These are phyloP conservation scores for Pelobates cultripes DNA, from an alignment of 2,797 vertebrate species.

Conservation along the genomic window DNA sequence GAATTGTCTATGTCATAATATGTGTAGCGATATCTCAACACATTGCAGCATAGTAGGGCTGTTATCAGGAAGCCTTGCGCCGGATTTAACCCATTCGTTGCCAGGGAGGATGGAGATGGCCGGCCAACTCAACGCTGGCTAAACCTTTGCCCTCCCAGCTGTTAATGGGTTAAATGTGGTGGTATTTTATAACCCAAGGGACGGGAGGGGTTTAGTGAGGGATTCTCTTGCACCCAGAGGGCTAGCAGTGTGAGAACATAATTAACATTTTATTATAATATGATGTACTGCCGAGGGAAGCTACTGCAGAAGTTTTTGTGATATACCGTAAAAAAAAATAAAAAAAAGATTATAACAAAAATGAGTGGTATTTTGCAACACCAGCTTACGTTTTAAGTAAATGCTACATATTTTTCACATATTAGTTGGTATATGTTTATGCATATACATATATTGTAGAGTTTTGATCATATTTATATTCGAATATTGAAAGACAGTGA, in stretches of 20 bases:
- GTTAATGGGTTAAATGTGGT: not conserved
- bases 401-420: too few species aligned
- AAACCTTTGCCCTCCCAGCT: not conserved
- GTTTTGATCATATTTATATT: not conserved
- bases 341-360: not conserved
- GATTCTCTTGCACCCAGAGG: not conserved
- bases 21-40: not conserved
- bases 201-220: not conserved
- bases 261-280: not conserved
- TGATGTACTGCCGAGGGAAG: not conserved
- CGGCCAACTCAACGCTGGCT: too few species aligned
- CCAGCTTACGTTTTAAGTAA: too few species aligned
- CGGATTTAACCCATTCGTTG: not conserved
- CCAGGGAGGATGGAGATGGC: not conserved
- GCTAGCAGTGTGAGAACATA: not conserved
- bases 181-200: not conserved
- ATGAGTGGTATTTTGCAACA: not conserved
- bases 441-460: not conserved
- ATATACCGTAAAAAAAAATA: not conserved
- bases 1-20: slow-evolving; percentile 5
- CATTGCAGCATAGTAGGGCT: slow-evolving; percentile 4
- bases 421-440: too few species aligned
- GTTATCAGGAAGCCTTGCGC: not conserved
- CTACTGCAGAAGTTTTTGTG: not conserved
- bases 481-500: not conserved